phyloP scores from a whole-genome alignment of 2,888 invertebrate genomes.

The Allophyes oxyacanthae region DNA sequence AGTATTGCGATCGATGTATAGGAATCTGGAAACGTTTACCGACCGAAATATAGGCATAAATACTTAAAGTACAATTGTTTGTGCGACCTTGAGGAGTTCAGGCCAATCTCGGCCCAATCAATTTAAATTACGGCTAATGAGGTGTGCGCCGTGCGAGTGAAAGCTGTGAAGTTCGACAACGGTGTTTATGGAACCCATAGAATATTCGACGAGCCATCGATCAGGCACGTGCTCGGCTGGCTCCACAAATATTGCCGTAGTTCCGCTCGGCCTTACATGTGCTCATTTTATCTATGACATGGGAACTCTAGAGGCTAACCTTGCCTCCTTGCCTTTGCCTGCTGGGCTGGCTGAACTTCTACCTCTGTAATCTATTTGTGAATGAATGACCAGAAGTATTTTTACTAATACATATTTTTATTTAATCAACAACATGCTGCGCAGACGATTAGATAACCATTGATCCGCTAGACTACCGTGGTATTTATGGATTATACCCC shows the following conservation, averaged over 20 bases:
- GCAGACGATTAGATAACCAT: no score
- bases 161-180: slow-evolving; percentile 65
- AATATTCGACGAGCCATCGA: slow-evolving; percentile 68
- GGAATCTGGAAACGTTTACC: slow-evolving; percentile 38
- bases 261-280: slow-evolving; percentile 32
- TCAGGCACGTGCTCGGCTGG: slow-evolving; percentile 49
- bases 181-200: slow-evolving; percentile 52
- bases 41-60: slow-evolving; percentile 24
- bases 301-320: slow-evolving; percentile 18
- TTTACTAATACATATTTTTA: no score
- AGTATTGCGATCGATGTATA: slow-evolving; percentile 1
- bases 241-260: slow-evolving; percentile 51
- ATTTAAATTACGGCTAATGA: slow-evolving; percentile 58
- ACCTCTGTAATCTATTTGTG: no score
- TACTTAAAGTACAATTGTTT: slow-evolving; percentile 31
- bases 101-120: slow-evolving; percentile 55
- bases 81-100: slow-evolving; percentile 51
- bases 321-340: neutral
- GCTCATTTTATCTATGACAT: slow-evolving; percentile 16
- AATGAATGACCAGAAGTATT: no score
- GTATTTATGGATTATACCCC: no score
- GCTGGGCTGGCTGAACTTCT: no score
- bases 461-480: no score
- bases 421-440: no score
- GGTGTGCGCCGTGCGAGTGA: slow-evolving; percentile 36